phyloP scores from a whole-genome alignment of 1,140 invertebrate species.

The Pinna nobilis region DNA sequence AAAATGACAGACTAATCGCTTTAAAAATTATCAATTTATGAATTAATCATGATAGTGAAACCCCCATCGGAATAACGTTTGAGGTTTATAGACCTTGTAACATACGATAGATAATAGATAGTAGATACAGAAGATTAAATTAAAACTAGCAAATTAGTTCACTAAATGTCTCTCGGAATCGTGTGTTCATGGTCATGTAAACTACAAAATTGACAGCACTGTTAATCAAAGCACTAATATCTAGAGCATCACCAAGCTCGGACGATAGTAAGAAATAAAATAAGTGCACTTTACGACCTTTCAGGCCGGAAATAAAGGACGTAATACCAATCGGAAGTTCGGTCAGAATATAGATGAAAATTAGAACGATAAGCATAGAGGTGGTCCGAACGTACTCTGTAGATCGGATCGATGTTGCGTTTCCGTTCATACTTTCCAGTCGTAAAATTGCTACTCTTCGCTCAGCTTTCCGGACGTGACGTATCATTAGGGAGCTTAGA shows the following conservation, averaged over 20 bases:
- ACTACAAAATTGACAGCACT: conserved; percentile 8
- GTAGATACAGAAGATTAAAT: too few species aligned
- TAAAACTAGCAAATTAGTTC: too few species aligned
- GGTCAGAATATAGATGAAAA: conserved; percentile 6
- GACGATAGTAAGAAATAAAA: conserved; percentile 19
- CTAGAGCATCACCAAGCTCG: conserved; percentile 7
- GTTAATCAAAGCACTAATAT: conserved; percentile 6
- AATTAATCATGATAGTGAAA: too few species aligned
- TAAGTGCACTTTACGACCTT: conserved; percentile 2
- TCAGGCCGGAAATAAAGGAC: conserved; percentile 14
- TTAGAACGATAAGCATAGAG: background rate
- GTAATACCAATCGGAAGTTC: conserved; percentile 13
- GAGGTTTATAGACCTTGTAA: too few species aligned
- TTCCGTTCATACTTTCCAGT: background rate
- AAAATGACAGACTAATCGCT: too few species aligned
- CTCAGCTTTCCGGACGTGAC: conserved; percentile 3
- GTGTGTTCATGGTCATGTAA: background rate
- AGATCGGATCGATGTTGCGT: background rate
- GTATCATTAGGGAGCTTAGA: conserved; percentile 2
- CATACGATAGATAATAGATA: too few species aligned
- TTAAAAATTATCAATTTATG: too few species aligned
- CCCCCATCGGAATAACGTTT: too few species aligned
- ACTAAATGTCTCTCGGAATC: too few species aligned
- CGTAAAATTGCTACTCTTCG: background rate
- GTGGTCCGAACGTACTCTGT: conserved; percentile 1